Conservation (phyloP, 1,140 invertebrate genomes). For the Papilio dardanus region DNA sequence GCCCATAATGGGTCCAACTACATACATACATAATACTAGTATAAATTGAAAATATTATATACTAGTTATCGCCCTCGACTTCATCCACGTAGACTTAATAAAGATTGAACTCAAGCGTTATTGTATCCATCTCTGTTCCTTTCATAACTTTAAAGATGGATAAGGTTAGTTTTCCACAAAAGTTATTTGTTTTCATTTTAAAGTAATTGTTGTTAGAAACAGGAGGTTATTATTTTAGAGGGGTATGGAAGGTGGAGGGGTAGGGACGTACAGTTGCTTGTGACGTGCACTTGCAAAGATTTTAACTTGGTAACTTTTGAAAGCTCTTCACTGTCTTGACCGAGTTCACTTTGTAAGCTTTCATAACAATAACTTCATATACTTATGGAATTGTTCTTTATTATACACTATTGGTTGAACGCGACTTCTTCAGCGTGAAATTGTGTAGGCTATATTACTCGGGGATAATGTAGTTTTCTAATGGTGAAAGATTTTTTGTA, state of each 20-base stretch:
- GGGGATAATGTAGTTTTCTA: too few relatives aligned
- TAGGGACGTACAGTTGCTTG: background rate
- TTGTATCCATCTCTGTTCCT: background rate
- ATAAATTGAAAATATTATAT: background rate
- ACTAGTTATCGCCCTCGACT: background rate
- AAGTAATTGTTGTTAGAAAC: background rate
- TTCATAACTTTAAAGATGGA: background rate
- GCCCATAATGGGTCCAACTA: too few relatives aligned
- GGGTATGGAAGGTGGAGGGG: background rate
- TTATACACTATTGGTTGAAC: too few relatives aligned
- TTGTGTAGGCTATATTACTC: too few relatives aligned
- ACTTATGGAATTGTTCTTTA: background rate
- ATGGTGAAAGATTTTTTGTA: too few relatives aligned
- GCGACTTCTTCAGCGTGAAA: too few relatives aligned
- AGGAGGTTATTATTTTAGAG: background rate
- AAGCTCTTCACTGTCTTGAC: slow-evolving; percentile 18
- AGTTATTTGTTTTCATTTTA: background rate
- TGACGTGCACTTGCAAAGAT: slow-evolving; percentile 16
- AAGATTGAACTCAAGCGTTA: background rate
- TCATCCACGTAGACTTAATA: background rate
- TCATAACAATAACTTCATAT: slow-evolving; percentile 9
- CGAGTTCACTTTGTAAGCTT: slow-evolving; percentile 12
- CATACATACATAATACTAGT: too few relatives aligned
- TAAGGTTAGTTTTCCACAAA: too few relatives aligned
- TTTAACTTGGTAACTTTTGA: slow-evolving; percentile 20